phyloP scores from a whole-genome alignment of 2,888 invertebrate genomes.

The Lasiommata megera region DNA sequence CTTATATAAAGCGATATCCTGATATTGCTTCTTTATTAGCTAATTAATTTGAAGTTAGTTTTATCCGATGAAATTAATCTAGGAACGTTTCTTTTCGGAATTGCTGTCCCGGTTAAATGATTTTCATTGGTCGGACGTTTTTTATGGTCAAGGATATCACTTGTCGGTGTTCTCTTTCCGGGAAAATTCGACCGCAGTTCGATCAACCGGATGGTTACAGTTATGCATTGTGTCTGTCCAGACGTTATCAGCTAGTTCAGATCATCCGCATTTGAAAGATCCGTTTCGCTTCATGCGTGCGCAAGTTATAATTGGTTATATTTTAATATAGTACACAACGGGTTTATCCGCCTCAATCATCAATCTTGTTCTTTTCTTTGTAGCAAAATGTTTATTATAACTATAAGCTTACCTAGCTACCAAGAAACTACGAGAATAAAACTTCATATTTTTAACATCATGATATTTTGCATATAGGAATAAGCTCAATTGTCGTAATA shows the following conservation, averaged over 20 bases:
- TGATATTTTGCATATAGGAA: no score
- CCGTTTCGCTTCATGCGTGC: no score
- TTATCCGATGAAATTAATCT: neutral
- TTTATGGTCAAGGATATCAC: neutral
- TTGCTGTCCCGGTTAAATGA: neutral
- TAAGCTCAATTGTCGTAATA: no score
- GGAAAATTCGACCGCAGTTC: neutral
- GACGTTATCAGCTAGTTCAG: neutral
- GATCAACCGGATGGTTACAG: neutral
- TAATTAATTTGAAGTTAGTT: neutral
- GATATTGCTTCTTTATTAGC: neutral
- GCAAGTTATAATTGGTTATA: no score
- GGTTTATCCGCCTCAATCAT: no score
- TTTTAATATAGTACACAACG: no score
- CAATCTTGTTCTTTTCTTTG: no score
- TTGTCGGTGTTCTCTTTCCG: neutral
- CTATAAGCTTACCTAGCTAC: no score
- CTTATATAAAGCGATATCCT: conserved; percentile 1
- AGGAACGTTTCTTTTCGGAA: neutral
- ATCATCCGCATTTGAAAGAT: no score
- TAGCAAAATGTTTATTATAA: no score
- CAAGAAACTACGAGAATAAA: no score
- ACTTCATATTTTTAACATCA: no score
- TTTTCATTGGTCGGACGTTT: neutral
- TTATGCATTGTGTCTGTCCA: neutral